Base-by-base conservation (phyloP, 2,797 vertebrate species). In the Yasuhikotakia modesta region DNA sequence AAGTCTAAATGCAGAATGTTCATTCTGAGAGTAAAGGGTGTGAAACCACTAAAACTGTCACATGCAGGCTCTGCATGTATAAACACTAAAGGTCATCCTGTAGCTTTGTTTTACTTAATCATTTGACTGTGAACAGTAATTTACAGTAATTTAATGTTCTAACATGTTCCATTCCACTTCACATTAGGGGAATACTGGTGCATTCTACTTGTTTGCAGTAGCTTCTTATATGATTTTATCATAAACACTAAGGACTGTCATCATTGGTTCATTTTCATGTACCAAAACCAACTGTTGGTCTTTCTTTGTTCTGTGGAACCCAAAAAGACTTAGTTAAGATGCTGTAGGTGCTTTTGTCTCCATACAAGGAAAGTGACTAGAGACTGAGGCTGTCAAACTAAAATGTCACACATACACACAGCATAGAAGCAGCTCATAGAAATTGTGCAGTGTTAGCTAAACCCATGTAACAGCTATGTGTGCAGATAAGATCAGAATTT, bases 41-140 rank as follows among this genome's bases (percentile, higher is more conserved):
- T 64, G 71, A 74, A 74, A 13, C 14, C 1, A 16, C 10, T 72
- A 3, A 17, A 58, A n/a, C 2, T 58, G 46, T 30, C 30, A 17
- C 32, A 46, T 13, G 21, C 2, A 17, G 16, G 5, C 14, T 12
- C 19, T 11, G 8, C 35, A 39, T 39, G 8, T 48, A 39, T 39
- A 3, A 58, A 43, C 63, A 73, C 0, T 13, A 50, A 46, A 67
- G 19, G 5, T 68, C 21, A 61, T 79, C 70, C 70, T 79, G 63
- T 45, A 19, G 27, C 21, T 60, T 61, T 24, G 48, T 7, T 22
- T 50, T 3, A 1, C 52, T 21, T 65, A 8, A 39, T 10, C 35
- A 0, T 8, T 48, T 19, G 12, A 22, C 14, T 4, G 45, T 50
- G 27, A 45, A 22, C 16, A 27, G 27, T 27, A 27, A 27, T 27